Evolutionary conservation across 2,113 vertebrate species (phyloP).

Genomic region (Epinephelus lanceolatus): DNA sequence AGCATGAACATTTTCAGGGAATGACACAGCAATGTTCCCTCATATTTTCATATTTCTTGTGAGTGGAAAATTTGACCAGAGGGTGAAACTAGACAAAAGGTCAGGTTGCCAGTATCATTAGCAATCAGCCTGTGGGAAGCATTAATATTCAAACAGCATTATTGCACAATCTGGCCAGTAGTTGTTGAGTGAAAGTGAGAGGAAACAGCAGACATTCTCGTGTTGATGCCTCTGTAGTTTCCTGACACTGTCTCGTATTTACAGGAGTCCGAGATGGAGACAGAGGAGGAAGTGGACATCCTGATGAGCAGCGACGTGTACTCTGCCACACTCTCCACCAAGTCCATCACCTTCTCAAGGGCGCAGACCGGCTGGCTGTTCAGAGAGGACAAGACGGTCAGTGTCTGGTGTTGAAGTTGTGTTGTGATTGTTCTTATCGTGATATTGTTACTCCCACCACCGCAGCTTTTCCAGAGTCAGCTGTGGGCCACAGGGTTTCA

Average conservation of each 20-base stretch:
- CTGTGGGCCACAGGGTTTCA: conserved; percentile 5
- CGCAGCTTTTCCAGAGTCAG: not conserved
- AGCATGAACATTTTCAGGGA: not conserved
- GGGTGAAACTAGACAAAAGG: not conserved
- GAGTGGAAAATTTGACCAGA: not conserved
- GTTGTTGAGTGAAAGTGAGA: not conserved
- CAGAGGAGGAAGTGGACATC: conserved; percentile 99
- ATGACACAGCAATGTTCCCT: not conserved
- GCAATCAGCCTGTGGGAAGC: not conserved
- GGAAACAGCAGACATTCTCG: not conserved
- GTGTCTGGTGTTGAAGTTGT: conserved; percentile 42
- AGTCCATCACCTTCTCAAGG: conserved; percentile 97
- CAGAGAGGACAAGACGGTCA: conserved; percentile 97
- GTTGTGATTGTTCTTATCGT: not conserved
- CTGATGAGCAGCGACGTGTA: conserved; percentile 99
- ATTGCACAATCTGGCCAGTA: not conserved
- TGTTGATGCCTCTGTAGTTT: not conserved
- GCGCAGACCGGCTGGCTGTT: conserved; percentile 98
- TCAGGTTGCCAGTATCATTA: not conserved
- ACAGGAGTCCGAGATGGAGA: conserved; percentile 99
- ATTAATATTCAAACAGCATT: not conserved
- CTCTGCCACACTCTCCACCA: conserved; percentile 98
- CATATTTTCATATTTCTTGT: not conserved
- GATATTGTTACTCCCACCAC: not conserved
- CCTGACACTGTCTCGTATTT: not conserved